A percentile compares a stretch with the other conserved stretches of the same genome.
phyloP scores from a whole-genome alignment of 1,140 invertebrate species.

The Dryas iulia region DNA sequence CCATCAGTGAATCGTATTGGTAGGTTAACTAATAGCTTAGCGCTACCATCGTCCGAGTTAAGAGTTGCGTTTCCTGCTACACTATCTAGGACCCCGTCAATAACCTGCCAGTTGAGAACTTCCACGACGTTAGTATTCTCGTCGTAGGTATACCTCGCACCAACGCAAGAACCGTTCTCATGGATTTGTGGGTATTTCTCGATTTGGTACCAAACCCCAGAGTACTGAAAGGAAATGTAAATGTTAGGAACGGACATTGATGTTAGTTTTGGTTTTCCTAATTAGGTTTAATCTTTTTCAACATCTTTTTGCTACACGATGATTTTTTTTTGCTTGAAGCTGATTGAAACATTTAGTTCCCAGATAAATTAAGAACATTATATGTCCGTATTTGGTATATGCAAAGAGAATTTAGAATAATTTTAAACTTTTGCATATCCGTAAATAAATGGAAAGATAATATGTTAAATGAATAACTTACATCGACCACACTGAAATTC shows the following conservation, averaged over 20 bases:
- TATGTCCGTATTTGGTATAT: too few species aligned
- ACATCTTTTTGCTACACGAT: too few species aligned
- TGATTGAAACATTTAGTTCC: too few species aligned
- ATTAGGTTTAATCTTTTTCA: too few species aligned
- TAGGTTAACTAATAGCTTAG: conserved; percentile 41
- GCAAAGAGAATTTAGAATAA: too few species aligned
- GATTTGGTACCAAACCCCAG: conserved; percentile 65
- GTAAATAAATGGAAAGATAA: too few species aligned
- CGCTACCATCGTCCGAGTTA: conserved; percentile 44
- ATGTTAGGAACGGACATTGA: too few species aligned
- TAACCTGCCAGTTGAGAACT: conserved; percentile 55
- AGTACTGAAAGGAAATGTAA: conserved; percentile 44
- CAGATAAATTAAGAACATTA: too few species aligned
- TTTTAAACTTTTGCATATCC: too few species aligned
- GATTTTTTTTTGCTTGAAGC: too few species aligned
- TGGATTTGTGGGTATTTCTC: conserved; percentile 51
- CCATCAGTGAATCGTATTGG: conserved; percentile 33
- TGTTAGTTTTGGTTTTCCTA: too few species aligned
- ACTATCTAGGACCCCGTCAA: conserved; percentile 41
- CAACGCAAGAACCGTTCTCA: conserved; percentile 47
- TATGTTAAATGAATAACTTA: too few species aligned
- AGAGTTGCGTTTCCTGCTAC: conserved; percentile 46
- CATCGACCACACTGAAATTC: conserved; percentile 35
- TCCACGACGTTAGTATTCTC: conserved; percentile 36
- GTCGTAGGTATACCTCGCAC: conserved; percentile 45